These are phyloP conservation scores for Periparus ater DNA, from an alignment of 2,797 vertebrate genomes.

Conservation along the genomic window DNA sequence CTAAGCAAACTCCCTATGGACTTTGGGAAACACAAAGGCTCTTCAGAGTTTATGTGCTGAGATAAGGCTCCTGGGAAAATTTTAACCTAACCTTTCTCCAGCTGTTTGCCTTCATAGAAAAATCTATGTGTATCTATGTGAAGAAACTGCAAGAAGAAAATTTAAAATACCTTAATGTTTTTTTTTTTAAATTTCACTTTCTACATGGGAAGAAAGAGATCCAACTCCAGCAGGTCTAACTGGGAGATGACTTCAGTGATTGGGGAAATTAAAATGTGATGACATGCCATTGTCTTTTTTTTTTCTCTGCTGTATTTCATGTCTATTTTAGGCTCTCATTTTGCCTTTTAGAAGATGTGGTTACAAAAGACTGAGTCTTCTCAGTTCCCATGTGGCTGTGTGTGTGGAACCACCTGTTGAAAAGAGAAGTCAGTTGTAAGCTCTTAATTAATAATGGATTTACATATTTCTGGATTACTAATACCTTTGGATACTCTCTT, in stretches of 20 bases:
- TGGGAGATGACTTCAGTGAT: background rate
- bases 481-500: background rate
- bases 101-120: background rate
- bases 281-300: background rate
- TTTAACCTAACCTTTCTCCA: background rate
- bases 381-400: background rate
- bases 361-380: background rate
- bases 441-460: background rate
- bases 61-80: background rate
- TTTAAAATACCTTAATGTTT: background rate
- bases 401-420: background rate
- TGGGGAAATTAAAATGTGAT: background rate
- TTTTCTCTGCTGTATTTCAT: background rate
- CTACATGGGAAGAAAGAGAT: background rate
- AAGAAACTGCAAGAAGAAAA: background rate
- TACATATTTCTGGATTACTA: background rate
- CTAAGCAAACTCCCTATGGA: background rate
- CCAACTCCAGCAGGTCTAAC: background rate
- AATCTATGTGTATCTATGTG: background rate
- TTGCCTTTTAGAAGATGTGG: background rate
- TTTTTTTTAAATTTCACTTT: background rate
- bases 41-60: background rate
- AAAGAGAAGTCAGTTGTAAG: background rate
- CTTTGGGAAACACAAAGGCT: background rate
- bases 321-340: background rate